phyloP scores from a whole-genome alignment of 2,113 vertebrate species.

The Mastomys natalensis region DNA sequence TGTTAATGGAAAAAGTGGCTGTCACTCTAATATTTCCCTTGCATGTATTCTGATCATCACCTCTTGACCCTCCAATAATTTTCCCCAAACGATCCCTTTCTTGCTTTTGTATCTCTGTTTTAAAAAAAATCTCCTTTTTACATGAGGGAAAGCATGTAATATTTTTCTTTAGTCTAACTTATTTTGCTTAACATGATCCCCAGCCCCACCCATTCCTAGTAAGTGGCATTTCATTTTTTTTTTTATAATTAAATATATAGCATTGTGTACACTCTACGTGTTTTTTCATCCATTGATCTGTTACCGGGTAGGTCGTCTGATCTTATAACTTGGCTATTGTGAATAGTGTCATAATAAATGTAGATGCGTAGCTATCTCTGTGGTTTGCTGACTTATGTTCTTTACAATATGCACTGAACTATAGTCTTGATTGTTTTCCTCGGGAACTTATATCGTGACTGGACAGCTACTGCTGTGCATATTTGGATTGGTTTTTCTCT shows the following conservation, averaged over 20 bases:
- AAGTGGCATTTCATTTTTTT: not conserved
- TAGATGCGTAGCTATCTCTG: not conserved
- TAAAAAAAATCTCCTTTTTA: not conserved
- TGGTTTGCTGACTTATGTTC: not conserved
- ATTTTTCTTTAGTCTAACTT: not conserved
- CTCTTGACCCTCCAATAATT: not conserved
- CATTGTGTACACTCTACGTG: not conserved
- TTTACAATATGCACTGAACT: not conserved
- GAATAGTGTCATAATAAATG: not conserved
- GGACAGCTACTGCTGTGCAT: not conserved
- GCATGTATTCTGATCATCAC: not conserved
- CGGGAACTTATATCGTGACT: not conserved
- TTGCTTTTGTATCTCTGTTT: not conserved
- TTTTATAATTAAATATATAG: not conserved
- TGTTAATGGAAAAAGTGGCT: not conserved
- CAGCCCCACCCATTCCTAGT: not conserved
- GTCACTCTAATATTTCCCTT: not conserved
- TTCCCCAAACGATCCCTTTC: not conserved
- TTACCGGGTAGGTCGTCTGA: not conserved
- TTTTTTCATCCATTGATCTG: not conserved
- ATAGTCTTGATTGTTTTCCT: not conserved
- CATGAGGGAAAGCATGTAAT: not conserved
- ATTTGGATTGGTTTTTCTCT: not conserved
- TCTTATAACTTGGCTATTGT: not conserved
- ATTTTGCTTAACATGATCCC: not conserved